A percentile compares a stretch with the other conserved stretches of the same genome.
These are phyloP conservation scores for Pyrrhosoma nymphula DNA, from an alignment of 2,888 invertebrate genomes.

Conservation along the genomic window DNA sequence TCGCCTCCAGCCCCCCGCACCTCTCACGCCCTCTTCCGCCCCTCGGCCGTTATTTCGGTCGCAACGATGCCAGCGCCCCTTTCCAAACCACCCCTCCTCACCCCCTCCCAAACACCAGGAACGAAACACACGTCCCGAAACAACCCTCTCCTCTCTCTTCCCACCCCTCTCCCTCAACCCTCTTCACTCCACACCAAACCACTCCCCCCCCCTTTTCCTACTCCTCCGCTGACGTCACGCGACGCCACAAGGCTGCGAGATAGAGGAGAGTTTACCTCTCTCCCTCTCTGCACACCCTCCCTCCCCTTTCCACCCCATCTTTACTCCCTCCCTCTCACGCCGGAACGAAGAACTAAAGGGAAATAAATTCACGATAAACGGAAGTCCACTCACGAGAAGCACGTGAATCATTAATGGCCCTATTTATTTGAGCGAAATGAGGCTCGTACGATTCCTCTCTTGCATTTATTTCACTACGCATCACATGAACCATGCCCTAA, in stretches of 20 bases:
- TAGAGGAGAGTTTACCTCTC: background rate
- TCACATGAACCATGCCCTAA: too few species aligned
- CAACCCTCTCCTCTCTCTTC: background rate
- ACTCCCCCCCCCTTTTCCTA: background rate
- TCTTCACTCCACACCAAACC: background rate
- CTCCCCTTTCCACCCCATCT: background rate
- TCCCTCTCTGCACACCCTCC: background rate
- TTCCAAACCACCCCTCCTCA: background rate
- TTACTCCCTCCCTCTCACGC: background rate
- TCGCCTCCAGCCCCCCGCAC: background rate
- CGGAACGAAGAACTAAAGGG: background rate
- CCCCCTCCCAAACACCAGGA: background rate
- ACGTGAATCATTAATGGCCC: background rate
- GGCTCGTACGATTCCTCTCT: too few species aligned
- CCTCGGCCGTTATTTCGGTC: constrained; percentile 51
- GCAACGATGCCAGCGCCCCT: background rate
- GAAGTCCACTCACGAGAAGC: background rate
- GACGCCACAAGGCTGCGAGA: constrained; percentile 40
- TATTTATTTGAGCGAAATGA: too few species aligned
- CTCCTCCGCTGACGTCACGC: constrained; percentile 47
- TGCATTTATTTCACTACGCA: too few species aligned
- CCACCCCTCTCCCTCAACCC: background rate
- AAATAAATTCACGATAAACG: background rate
- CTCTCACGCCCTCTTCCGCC: background rate
- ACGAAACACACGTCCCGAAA: background rate